Conservation (phyloP, 2,888 invertebrate species). For the Netelia fuscicornis region DNA sequence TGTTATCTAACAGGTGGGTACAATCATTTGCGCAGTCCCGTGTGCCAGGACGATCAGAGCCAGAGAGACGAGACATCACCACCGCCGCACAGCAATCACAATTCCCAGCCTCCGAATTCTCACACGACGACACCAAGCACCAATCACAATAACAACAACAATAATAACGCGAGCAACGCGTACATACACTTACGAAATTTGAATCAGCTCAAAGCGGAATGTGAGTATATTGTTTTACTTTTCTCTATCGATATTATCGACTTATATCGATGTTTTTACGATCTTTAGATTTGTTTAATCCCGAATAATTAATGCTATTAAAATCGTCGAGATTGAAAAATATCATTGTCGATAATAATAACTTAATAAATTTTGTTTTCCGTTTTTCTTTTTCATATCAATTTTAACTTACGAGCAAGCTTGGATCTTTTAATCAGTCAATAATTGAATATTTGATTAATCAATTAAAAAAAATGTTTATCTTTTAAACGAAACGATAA, state of each 20-base stretch:
- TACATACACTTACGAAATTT: slow-evolving; percentile 83
- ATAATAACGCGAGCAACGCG: slow-evolving; percentile 80
- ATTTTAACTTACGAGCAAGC: not conserved
- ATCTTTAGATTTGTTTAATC: not conserved
- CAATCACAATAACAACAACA: slow-evolving; percentile 79
- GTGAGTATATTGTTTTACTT: slow-evolving; percentile 74
- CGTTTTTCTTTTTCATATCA: slow-evolving; percentile 4
- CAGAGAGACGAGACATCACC: slow-evolving; percentile 84
- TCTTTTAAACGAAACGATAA: slow-evolving; percentile 10
- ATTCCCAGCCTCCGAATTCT: slow-evolving; percentile 80
- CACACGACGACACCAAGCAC: slow-evolving; percentile 82
- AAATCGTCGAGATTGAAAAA: not conserved
- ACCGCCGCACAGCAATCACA: slow-evolving; percentile 80
- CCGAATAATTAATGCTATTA: not conserved
- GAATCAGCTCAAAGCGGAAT: slow-evolving; percentile 83
- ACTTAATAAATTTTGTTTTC: not conserved
- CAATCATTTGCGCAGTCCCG: slow-evolving; percentile 86
- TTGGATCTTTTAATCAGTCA: not conserved
- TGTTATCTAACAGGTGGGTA: slow-evolving; percentile 85
- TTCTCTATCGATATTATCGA: not conserved
- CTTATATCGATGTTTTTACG: no score
- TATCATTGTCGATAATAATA: not conserved
- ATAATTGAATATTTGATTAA: not conserved
- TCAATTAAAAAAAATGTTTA: not conserved
- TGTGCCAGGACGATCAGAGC: slow-evolving; percentile 83